Conservation (phyloP, 2,797 vertebrate genomes). For the Sorex maritimensis region DNA sequence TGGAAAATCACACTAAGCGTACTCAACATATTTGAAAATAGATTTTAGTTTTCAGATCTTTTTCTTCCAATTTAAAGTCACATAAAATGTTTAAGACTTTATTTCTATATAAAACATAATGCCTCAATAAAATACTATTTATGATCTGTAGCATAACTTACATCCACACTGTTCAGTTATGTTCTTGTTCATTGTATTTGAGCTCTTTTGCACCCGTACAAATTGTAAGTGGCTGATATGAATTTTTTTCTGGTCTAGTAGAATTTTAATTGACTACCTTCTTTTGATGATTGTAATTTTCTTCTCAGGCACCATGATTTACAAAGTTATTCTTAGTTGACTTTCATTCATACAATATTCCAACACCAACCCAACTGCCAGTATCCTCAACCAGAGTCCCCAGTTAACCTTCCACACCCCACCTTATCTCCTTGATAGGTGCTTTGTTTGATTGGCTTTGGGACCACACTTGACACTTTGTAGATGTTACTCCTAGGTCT, state of each 20-base stretch:
- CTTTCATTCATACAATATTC: too few relatives aligned
- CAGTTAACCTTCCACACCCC: too few relatives aligned
- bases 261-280: constrained; percentile 9
- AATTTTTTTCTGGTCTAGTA: not conserved
- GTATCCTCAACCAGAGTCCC: too few relatives aligned
- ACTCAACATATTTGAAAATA: not conserved
- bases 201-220: not conserved
- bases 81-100: not conserved
- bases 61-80: constrained; percentile 14
- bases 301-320: too few relatives aligned
- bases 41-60: not conserved
- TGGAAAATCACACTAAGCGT: not conserved
- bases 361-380: too few relatives aligned
- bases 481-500: too few relatives aligned
- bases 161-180: not conserved
- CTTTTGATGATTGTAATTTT: too few relatives aligned
- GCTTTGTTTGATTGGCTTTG: too few relatives aligned
- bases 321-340: not conserved
- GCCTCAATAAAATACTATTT: not conserved
- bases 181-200: not conserved
- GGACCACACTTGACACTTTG: too few relatives aligned
- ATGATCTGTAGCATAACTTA: not conserved
- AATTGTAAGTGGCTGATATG: constrained; percentile 6
- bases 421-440: too few relatives aligned
- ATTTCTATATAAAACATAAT: not conserved